phyloP scores from a whole-genome alignment of 2,888 invertebrate species.

The Caenorhabditis plicata region DNA sequence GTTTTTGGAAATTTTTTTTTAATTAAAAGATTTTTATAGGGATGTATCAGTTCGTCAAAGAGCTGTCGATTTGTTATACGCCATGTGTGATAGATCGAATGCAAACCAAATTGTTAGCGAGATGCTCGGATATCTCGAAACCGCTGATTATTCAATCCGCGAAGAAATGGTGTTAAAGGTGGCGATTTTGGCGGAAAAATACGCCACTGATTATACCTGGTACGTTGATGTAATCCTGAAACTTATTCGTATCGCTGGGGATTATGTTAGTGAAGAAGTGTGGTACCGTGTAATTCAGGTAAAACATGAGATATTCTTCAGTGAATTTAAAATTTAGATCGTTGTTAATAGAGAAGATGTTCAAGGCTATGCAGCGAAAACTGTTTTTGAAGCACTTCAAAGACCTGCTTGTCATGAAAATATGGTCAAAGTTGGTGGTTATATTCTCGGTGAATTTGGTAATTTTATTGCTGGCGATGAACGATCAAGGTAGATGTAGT shows the following conservation, averaged over 20 bases:
- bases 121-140: conserved; percentile 97
- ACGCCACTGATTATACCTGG: conserved; percentile 99
- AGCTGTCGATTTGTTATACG: conserved; percentile 95
- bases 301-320: conserved; percentile 71
- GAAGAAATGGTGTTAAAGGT: conserved; percentile 99
- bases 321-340: conserved; percentile 74
- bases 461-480: conserved; percentile 98
- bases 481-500: too few species aligned
- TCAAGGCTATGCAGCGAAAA: conserved; percentile 98
- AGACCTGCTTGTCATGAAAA: conserved; percentile 99
- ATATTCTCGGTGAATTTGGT: conserved; percentile 97
- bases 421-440: conserved; percentile 99
- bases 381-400: conserved; percentile 84
- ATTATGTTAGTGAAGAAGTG: conserved; percentile 98
- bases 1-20: conserved; percentile 10
- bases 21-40: conserved; percentile 12
- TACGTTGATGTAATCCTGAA: conserved; percentile 90
- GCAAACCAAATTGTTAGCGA: conserved; percentile 99
- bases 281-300: conserved; percentile 92
- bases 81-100: conserved; percentile 99
- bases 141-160: conserved; percentile 97
- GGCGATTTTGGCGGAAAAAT: conserved; percentile 97
- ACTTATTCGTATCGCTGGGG: conserved; percentile 97
- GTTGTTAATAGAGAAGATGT: conserved; percentile 99
- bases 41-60: conserved; percentile 79